A percentile compares a stretch with the other conserved stretches of the same genome.
These are phyloP conservation scores for Stenolophus ochropezus DNA, from an alignment of 2,888 invertebrate genomes.

Conservation along the genomic window DNA sequence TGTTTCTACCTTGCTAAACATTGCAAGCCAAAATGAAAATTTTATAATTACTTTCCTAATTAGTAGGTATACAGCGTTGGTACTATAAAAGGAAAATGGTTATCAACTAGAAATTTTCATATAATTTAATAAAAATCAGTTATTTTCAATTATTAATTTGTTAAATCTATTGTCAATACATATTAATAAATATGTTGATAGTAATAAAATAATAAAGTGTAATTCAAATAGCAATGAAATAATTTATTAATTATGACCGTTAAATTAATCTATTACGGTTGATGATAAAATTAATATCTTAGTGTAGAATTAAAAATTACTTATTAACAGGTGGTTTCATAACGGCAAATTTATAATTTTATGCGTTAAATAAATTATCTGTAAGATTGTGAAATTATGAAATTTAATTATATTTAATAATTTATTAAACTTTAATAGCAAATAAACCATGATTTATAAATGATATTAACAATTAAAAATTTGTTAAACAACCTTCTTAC, in stretches of 20 bases:
- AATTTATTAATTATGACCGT: not conserved
- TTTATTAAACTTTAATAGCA: not conserved
- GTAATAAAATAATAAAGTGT: not conserved
- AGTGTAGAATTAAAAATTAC: not conserved
- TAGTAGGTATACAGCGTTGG: too few relatives aligned
- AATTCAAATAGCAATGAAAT: not conserved
- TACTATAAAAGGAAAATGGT: too few relatives aligned
- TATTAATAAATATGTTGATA: too few relatives aligned
- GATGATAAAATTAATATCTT: not conserved
- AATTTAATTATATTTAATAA: not conserved
- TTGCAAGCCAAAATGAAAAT: not conserved
- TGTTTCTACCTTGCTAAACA: not conserved
- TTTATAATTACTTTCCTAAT: not conserved
- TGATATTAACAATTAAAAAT: not conserved
- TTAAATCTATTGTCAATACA: too few relatives aligned
- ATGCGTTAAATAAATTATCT: not conserved
- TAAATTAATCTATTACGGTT: not conserved
- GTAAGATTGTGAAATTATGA: not conserved
- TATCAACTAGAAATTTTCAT: too few relatives aligned
- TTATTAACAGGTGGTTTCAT: not conserved
- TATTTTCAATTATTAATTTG: too few relatives aligned
- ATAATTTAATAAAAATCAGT: too few relatives aligned
- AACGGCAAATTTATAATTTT: conserved; percentile 2
- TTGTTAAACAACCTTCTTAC: not conserved
- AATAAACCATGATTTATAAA: not conserved